A percentile compares a stretch with the other conserved stretches of the same genome.
Evolutionary conservation across 2,888 invertebrate species (phyloP).

Genomic region (Sepiola atlantica): DNA sequence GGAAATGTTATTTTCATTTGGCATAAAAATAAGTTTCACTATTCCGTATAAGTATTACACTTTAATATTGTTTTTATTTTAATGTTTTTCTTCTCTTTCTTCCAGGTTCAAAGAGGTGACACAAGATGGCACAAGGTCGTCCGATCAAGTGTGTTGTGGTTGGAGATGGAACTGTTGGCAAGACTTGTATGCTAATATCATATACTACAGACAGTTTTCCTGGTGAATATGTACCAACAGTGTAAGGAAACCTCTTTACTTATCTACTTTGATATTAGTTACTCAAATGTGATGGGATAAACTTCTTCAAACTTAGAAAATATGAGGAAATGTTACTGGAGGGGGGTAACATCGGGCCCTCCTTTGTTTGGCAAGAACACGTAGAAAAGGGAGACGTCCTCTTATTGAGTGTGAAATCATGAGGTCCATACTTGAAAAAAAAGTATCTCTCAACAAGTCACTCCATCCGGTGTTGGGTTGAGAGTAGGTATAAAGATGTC

Average conservation of each 20-base stretch:
- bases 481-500: too few relatives aligned
- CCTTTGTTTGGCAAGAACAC: too few relatives aligned
- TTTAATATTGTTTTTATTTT: not conserved
- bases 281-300: not conserved
- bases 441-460: too few relatives aligned
- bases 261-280: not conserved
- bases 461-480: too few relatives aligned
- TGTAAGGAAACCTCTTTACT: conserved; percentile 76
- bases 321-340: too few relatives aligned
- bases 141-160: conserved; percentile 80
- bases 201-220: conserved; percentile 80
- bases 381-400: too few relatives aligned
- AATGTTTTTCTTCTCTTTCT: not conserved
- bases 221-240: conserved; percentile 80
- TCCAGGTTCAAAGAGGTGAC: not conserved
- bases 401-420: too few relatives aligned
- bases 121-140: conserved; percentile 72
- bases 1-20: not conserved
- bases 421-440: too few relatives aligned
- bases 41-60: not conserved
- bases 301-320: too few relatives aligned
- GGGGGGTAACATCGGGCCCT: too few relatives aligned
- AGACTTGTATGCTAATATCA: conserved; percentile 80
- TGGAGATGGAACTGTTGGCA: conserved; percentile 80
- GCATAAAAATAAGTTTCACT: not conserved